A percentile compares a stretch with the other conserved stretches of the same genome.
Conservation (phyloP, 2,113 vertebrate genomes). For the Rousettus leschenaultii region DNA sequence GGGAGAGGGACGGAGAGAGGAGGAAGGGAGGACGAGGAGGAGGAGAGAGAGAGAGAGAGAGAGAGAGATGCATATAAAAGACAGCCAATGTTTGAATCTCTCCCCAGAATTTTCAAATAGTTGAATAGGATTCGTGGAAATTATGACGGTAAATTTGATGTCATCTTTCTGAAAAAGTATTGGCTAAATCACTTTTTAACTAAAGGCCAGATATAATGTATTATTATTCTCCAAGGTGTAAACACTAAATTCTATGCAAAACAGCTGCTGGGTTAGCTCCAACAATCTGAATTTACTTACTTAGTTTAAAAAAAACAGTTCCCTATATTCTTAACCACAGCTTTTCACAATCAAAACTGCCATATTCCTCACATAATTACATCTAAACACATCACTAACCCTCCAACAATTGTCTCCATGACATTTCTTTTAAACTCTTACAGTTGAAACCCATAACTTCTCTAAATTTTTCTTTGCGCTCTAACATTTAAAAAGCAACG, state of each 20-base stretch:
- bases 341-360: constrained; percentile 28
- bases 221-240: not conserved
- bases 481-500: not conserved
- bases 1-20: no score
- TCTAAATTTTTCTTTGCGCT: not conserved
- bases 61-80: not conserved
- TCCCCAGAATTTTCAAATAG: not conserved
- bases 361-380: constrained; percentile 10
- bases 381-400: not conserved
- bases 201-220: not conserved
- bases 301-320: not conserved
- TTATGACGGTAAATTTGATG: not conserved
- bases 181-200: constrained; percentile 22
- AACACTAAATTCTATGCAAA: not conserved
- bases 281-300: constrained; percentile 25
- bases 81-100: not conserved
- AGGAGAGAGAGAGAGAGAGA: no score
- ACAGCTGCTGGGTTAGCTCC: not conserved
- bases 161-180: not conserved
- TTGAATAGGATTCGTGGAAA: not conserved
- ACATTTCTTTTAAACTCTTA: constrained; percentile 46
- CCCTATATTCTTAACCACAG: not conserved
- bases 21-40: no score
- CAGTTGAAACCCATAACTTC: not conserved
- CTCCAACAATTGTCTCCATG: constrained; percentile 5